Conservation (phyloP, 1,140 invertebrate species). For the Aphelenchoides fujianensis region DNA sequence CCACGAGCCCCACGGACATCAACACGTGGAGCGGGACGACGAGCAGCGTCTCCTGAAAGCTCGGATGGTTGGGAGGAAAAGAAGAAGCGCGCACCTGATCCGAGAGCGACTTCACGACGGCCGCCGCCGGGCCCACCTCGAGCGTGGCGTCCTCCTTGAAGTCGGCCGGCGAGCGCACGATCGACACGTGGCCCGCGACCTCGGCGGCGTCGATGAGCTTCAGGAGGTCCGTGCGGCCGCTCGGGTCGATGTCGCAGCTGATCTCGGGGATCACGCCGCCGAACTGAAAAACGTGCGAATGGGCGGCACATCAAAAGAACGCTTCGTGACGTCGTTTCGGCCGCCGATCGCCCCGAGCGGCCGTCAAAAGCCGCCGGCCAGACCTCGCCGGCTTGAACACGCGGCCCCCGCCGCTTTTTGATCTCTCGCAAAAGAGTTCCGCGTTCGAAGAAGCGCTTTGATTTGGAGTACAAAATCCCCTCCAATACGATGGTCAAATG, state of each 20-base stretch:
- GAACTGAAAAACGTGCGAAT: slow-evolving; percentile 31
- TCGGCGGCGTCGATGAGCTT: slow-evolving; percentile 41
- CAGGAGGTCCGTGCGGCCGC: slow-evolving; percentile 49
- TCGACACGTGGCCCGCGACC: slow-evolving; percentile 25
- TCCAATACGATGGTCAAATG: no score
- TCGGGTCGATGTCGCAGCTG: slow-evolving; percentile 46
- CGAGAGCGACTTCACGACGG: slow-evolving; percentile 8
- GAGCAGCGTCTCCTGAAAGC: slow-evolving; percentile 27
- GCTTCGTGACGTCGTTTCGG: no score
- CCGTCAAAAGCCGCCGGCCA: no score
- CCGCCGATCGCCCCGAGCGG: no score
- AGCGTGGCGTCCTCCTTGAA: slow-evolving; percentile 30
- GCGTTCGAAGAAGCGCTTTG: no score
- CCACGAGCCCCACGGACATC: slow-evolving; percentile 44
- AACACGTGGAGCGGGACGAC: slow-evolving; percentile 45
- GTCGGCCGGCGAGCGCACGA: not conserved
- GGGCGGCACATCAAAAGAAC: no score
- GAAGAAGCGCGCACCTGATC: slow-evolving; percentile 8
- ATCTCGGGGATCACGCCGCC: slow-evolving; percentile 44
- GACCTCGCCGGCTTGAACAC: no score
- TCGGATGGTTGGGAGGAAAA: slow-evolving; percentile 5
- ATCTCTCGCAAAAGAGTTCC: no score
- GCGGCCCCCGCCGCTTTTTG: no score
- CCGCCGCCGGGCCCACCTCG: slow-evolving; percentile 28
- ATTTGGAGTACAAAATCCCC: no score